phyloP scores from a whole-genome alignment of 2,888 invertebrate species.

The Acleris cristana region DNA sequence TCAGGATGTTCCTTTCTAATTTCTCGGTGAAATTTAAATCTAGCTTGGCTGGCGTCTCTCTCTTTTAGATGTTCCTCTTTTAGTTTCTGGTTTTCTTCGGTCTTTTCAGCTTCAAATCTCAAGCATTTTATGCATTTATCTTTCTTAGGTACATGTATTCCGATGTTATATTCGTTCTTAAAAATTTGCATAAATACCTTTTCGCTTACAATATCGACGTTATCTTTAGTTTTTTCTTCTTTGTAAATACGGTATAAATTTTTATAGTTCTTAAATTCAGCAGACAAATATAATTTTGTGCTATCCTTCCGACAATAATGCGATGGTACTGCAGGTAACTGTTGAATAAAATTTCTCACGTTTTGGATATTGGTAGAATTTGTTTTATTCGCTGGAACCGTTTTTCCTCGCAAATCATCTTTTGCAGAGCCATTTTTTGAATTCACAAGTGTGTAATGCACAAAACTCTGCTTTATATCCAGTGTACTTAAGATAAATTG shows the following conservation, averaged over 20 bases:
- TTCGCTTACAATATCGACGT: not conserved
- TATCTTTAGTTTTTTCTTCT: conserved; percentile 1
- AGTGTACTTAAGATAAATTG: conserved; percentile 39
- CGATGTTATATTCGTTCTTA: conserved; percentile 33
- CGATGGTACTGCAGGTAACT: conserved; percentile 28
- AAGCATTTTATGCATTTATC: conserved; percentile 27
- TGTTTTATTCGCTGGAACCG: conserved; percentile 26
- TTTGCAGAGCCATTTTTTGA: no score
- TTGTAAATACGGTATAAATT: conserved; percentile 28
- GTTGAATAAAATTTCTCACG: conserved; percentile 36
- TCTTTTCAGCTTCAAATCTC: not conserved
- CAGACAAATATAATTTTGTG: conserved; percentile 18
- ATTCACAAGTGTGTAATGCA: conserved; percentile 32
- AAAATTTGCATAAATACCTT: conserved; percentile 20
- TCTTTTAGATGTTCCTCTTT: conserved; percentile 4
- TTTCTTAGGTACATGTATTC: conserved; percentile 38
- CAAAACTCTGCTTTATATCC: conserved; percentile 29
- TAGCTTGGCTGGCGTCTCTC: conserved; percentile 1
- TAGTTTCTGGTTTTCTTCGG: not conserved
- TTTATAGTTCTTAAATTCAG: conserved; percentile 22
- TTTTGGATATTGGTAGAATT: conserved; percentile 39
- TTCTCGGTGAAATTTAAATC: conserved; percentile 16
- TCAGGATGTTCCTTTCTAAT: conserved; percentile 5
- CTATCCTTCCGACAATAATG: conserved; percentile 34
- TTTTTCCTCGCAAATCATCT: no score